Conservation (phyloP, 2,888 invertebrate genomes). For the Philopedon plagiatum region DNA sequence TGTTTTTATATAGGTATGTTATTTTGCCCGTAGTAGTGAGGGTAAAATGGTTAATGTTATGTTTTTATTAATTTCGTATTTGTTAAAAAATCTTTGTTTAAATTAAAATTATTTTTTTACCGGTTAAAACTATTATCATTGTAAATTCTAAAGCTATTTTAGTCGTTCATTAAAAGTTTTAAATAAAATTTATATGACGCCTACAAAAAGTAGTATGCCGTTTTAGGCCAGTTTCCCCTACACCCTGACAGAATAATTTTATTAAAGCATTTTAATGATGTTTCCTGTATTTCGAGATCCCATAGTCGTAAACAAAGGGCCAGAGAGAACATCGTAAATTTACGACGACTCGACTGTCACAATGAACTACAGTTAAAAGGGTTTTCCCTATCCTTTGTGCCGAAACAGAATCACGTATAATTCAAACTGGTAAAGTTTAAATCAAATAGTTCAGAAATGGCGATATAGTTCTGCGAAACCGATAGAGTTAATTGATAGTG, state of each 20-base stretch:
- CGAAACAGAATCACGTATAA: conserved; percentile 13
- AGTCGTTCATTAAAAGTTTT: too few species aligned
- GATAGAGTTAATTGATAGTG: conserved; percentile 29
- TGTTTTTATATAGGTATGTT: too few species aligned
- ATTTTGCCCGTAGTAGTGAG: too few species aligned
- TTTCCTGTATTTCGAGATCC: not conserved
- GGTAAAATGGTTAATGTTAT: too few species aligned
- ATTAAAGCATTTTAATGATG: not conserved
- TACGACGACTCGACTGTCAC: not conserved
- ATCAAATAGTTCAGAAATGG: conserved; percentile 26
- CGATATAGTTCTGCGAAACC: conserved; percentile 18
- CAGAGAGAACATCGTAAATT: not conserved
- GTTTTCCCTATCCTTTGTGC: conserved; percentile 17
- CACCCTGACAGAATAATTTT: too few species aligned
- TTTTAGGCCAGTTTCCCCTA: not conserved
- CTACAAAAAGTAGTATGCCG: too few species aligned
- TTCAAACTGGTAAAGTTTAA: conserved; percentile 17
- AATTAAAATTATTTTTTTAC: too few species aligned
- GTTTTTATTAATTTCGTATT: too few species aligned
- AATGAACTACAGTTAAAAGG: not conserved
- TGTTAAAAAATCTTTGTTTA: too few species aligned
- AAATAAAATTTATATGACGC: too few species aligned
- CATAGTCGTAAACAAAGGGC: not conserved
- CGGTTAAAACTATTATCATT: too few species aligned
- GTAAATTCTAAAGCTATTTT: too few species aligned